Conservation (phyloP, 2,113 vertebrate species). For the Gobio gobio region DNA sequence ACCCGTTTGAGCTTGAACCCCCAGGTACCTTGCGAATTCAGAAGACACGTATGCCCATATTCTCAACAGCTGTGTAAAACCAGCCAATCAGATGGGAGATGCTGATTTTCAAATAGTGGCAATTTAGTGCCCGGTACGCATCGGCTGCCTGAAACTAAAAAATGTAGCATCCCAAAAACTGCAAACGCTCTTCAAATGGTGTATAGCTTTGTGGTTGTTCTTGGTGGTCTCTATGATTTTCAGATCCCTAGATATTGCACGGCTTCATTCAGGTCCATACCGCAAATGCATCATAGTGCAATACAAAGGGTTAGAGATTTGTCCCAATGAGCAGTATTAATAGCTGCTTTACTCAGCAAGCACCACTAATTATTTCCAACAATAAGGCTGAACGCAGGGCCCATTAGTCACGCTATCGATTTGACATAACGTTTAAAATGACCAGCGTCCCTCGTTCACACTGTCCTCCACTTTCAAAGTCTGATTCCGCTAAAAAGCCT, state of each 20-base stretch:
- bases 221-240: not conserved
- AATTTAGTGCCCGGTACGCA: not conserved
- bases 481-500: conserved; percentile 5
- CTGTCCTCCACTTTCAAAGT: not conserved
- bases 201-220: not conserved
- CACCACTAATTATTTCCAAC: conserved; percentile 27
- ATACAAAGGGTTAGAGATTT: not conserved
- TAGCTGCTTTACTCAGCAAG: not conserved
- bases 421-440: conserved; percentile 3
- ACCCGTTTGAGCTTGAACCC: no score
- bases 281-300: conserved; percentile 4
- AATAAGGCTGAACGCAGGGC: not conserved
- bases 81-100: not conserved
- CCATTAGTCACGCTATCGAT: conserved; percentile 1
- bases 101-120: not conserved
- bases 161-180: not conserved
- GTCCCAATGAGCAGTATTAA: conserved; percentile 10
- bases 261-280: not conserved
- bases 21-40: not conserved
- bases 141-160: not conserved
- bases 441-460: conserved; percentile 10
- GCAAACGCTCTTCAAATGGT: not conserved
- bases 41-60: not conserved
- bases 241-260: not conserved
- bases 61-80: not conserved